Base-by-base conservation (phyloP, 2,113 vertebrate species). In the Nothocercus julius region DNA sequence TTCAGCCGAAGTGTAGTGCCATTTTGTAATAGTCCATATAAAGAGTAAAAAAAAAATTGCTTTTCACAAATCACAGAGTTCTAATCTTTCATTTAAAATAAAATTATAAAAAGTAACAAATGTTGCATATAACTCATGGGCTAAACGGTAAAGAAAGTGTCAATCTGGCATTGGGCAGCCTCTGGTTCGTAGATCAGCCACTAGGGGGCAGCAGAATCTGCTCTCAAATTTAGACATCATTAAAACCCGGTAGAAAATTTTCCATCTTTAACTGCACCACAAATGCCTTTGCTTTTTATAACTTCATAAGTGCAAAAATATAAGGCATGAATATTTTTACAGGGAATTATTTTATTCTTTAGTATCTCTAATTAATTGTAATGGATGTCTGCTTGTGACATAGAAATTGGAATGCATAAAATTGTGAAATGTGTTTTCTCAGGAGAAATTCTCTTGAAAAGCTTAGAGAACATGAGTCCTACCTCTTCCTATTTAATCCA, bases 161-260 rank as follows among this genome's bases (percentile, higher is more conserved):
- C 10, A 4, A 14, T 27, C 16, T 9, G 49, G 19, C 6, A 63
- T 42, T 0, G 20, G 10, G 12, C 15, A 78, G 42, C 64, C 30
- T 27, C 25, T 49, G 4, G 47, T 93, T 53, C 14, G 7, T 2
- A 45, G 18, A 7, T 1, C 27, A 21, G 14, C 45, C 81, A 81
- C 27, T 70, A n/a, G 79, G 78, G 78, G 45, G 36, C 67, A 92
- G 21, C n/a, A 89, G 7, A 11, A 74, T 54, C 44, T 83, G 63
- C 53, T 49, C 19, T 3, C 30, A 70, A 42, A 59, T 24, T 3
- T 9, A 13, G 1, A 0, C 27, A 28, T 24, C 9, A 20, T n/a
- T 70, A 85, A 87, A 93, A 54, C 8, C 12, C 40, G 7, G 49
- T 13, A 30, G 62, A 62, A 87, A 89, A 45, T 40, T 40, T 76